These are phyloP conservation scores for Anthoscopus minutus DNA, from an alignment of 2,113 vertebrate genomes.

Conservation along the genomic window DNA sequence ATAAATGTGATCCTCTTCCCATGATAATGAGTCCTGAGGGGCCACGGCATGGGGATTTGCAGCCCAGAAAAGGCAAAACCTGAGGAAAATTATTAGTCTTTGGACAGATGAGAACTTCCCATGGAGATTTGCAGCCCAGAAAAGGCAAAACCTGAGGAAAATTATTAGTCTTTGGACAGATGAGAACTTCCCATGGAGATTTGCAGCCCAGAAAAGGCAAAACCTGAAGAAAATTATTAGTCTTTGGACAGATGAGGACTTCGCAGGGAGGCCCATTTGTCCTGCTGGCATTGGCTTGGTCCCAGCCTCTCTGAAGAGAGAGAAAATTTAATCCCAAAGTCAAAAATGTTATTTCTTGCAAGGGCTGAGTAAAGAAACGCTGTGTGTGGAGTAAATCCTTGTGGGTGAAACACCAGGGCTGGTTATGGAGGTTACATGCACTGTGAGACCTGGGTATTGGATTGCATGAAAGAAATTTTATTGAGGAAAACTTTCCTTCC, in stretches of 20 bases:
- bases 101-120: not conserved
- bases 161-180: not conserved
- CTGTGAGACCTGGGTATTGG: not conserved
- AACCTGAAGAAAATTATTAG: not conserved
- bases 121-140: not conserved
- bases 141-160: not conserved
- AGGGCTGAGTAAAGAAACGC: not conserved
- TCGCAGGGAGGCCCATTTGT: not conserved
- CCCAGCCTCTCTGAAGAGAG: not conserved
- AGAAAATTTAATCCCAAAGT: not conserved
- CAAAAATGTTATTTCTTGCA: not conserved
- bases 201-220: not conserved
- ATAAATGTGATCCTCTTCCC: not conserved
- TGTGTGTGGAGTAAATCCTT: not conserved
- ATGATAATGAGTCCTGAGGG: not conserved
- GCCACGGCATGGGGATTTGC: fast-evolving
- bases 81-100: not conserved
- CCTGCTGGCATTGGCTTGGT: not conserved
- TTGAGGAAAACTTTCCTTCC: not conserved
- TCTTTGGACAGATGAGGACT: not conserved
- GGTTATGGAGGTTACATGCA: not conserved
- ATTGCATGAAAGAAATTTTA: not conserved
- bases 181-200: not conserved
- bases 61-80: not conserved
- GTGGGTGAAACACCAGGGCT: not conserved